Conservation (phyloP, 2,888 invertebrate species). For the Phaedon cochleariae region DNA sequence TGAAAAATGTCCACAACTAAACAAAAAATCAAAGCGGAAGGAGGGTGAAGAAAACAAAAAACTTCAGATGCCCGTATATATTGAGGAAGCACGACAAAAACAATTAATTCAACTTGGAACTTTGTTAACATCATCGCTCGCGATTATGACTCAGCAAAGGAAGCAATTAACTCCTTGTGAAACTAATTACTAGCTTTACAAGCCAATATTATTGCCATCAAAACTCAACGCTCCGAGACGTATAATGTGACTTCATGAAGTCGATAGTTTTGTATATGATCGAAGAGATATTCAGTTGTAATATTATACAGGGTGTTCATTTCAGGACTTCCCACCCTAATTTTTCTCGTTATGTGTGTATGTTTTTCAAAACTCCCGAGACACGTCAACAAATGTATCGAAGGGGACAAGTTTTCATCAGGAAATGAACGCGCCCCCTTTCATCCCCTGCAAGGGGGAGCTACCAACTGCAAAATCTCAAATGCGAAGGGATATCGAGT, state of each 20-base stretch:
- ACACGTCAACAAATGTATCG: no score
- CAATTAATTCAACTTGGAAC: neutral
- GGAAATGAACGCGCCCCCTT: no score
- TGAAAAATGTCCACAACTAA: no score
- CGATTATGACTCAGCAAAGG: neutral
- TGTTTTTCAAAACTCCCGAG: no score
- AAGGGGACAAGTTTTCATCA: no score
- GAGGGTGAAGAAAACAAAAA: neutral
- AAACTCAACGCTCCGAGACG: neutral
- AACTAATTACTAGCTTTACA: neutral
- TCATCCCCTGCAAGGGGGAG: no score
- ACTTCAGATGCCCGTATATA: neutral
- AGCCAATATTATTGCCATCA: neutral
- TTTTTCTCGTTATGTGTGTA: no score
- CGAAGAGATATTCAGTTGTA: no score
- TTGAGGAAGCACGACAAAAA: neutral
- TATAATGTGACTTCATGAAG: neutral
- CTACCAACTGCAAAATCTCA: no score
- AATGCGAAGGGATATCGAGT: no score
- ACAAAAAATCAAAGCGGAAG: neutral
- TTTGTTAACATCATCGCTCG: neutral
- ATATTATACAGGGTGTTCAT: no score
- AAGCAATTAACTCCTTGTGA: neutral
- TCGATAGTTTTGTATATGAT: neutral
- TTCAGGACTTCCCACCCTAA: no score